These are phyloP conservation scores for Sciurus carolinensis DNA, from an alignment of 2,797 vertebrate genomes.

Conservation along the genomic window DNA sequence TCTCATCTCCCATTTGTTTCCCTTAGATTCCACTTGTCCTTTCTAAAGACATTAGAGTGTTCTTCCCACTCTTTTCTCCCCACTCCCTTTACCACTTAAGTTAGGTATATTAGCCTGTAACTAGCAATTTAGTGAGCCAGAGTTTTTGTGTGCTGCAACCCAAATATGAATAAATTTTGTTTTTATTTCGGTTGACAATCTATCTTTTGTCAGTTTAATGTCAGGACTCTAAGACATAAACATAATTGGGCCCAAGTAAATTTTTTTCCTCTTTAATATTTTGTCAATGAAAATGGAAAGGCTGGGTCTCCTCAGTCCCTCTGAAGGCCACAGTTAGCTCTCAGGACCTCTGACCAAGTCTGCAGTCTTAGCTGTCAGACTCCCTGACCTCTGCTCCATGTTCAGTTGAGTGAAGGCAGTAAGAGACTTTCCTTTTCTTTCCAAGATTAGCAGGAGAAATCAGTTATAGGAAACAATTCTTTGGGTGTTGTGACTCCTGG, in stretches of 20 bases:
- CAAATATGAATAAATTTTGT: not conserved
- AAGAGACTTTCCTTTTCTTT: not conserved
- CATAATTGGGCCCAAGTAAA: not conserved
- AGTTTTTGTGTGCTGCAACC: not conserved
- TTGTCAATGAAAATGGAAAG: not conserved
- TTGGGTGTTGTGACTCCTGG: not conserved
- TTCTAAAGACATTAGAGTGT: not conserved
- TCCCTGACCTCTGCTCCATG: not conserved
- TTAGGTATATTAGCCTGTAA: not conserved
- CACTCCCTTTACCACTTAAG: not conserved
- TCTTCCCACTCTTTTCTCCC: not conserved
- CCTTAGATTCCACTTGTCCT: not conserved
- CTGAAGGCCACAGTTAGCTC: not conserved
- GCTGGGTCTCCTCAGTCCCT: not conserved
- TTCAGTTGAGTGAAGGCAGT: not conserved
- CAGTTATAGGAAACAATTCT: not conserved
- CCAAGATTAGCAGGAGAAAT: not conserved
- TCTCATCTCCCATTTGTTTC: not conserved
- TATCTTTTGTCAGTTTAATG: slow-evolving; percentile 16
- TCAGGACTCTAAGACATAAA: not conserved
- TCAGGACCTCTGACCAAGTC: not conserved
- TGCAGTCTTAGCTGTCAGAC: not conserved
- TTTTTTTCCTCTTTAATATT: not conserved
- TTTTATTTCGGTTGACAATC: not conserved
- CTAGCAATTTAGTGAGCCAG: not conserved